Evolutionary conservation across 2,113 vertebrate genomes (phyloP).

Genomic region (Peromyscus californicus): DNA sequence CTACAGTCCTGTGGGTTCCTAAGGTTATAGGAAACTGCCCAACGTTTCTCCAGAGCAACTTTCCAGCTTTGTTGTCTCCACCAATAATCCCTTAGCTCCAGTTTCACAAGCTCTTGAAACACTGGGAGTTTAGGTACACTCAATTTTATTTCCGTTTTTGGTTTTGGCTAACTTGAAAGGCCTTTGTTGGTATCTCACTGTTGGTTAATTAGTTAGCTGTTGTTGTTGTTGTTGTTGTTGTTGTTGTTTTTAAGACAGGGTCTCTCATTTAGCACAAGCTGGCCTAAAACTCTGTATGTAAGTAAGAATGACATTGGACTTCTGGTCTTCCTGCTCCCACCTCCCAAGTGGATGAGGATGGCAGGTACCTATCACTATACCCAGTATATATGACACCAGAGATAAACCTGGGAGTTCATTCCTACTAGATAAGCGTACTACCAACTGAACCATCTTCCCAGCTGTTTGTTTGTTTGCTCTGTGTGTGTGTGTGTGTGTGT

Average conservation of each 20-base stretch:
- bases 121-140: background rate
- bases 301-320: background rate
- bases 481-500: too few relatives aligned
- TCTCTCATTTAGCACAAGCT: background rate
- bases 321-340: background rate
- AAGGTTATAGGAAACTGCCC: conserved; percentile 11
- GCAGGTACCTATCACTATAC: background rate
- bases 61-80: background rate
- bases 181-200: background rate
- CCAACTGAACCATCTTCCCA: background rate
- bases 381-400: too few relatives aligned
- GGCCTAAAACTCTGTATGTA: too few relatives aligned
- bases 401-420: background rate
- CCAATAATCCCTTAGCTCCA: background rate
- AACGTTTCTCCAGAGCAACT: background rate
- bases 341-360: background rate
- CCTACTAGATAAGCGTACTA: background rate
- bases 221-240: background rate
- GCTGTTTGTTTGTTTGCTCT: background rate
- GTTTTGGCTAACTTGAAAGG: conserved; percentile 4
- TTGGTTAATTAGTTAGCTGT: background rate
- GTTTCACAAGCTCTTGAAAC: background rate
- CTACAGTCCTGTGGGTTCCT: background rate
- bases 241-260: background rate
- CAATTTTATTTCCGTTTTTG: conserved; percentile 9